Conservation (phyloP, 2,113 vertebrate genomes). For the Crotalus tigris region DNA sequence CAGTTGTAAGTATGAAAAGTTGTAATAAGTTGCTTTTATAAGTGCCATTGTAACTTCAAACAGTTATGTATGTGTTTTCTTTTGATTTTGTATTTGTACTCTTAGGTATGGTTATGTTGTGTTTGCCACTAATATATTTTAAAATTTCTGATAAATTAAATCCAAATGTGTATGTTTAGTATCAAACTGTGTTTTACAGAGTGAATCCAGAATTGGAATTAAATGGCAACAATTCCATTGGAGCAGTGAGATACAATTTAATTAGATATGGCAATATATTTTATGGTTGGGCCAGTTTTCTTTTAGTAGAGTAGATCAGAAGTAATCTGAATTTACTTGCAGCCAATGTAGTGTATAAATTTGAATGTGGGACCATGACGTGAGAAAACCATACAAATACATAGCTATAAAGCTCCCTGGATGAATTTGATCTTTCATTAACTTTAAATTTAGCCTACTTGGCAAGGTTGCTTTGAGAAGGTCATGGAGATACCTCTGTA, state of each 20-base stretch:
- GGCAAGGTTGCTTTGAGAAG: neutral
- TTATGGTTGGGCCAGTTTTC: neutral
- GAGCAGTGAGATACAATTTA: neutral
- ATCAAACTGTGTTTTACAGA: conserved; percentile 1
- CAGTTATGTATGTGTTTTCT: neutral
- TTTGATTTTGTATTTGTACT: neutral
- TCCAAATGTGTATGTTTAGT: neutral
- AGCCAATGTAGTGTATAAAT: neutral
- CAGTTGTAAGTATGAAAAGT: neutral
- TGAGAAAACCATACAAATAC: neutral
- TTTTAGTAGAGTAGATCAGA: neutral
- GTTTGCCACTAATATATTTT: neutral
- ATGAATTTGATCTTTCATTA: neutral
- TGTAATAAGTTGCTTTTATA: neutral
- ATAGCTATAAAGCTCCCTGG: neutral
- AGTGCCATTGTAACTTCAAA: neutral
- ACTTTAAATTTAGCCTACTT: neutral
- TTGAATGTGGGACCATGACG: neutral
- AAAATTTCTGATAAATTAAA: conserved; percentile 7
- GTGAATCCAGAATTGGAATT: conserved; percentile 24
- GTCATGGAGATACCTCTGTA: neutral
- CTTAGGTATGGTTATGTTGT: conserved; percentile 16
- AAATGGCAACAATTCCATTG: conserved; percentile 16
- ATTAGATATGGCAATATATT: neutral
- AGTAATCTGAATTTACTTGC: neutral